Conservation (phyloP, 2,888 invertebrate species). For the Aleiodes alternator region DNA sequence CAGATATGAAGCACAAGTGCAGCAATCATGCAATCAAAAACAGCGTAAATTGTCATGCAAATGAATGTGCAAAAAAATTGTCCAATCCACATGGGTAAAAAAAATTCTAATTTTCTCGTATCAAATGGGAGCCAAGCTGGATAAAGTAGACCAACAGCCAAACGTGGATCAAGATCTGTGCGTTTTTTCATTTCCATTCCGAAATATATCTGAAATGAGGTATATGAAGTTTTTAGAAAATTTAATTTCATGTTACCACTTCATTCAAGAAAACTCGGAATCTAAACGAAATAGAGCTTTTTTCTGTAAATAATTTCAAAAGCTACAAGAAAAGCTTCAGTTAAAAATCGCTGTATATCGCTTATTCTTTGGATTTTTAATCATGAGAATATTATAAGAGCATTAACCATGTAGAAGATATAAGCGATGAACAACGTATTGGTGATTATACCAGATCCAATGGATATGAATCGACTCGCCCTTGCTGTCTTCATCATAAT, state of each 20-base stretch:
- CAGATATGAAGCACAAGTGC: slow-evolving; percentile 64
- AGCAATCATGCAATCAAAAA: slow-evolving; percentile 61
- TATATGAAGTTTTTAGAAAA: too few species aligned
- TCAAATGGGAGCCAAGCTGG: slow-evolving; percentile 61
- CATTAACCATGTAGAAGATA: slow-evolving; percentile 19
- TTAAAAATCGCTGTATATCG: too few species aligned
- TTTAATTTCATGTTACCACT: too few species aligned
- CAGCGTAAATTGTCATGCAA: slow-evolving; percentile 60
- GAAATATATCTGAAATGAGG: slow-evolving; percentile 44
- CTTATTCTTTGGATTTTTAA: too few species aligned
- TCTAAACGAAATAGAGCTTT: too few species aligned
- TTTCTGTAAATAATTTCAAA: too few species aligned
- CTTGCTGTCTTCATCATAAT: slow-evolving; percentile 51
- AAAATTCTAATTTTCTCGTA: slow-evolving; percentile 56
- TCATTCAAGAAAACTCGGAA: too few species aligned
- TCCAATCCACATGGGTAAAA: slow-evolving; percentile 60
- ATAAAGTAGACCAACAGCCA: slow-evolving; percentile 51
- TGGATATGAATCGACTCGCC: slow-evolving; percentile 52
- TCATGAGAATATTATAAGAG: too few species aligned
- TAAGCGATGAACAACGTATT: slow-evolving; percentile 50
- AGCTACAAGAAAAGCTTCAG: too few species aligned
- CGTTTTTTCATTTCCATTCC: slow-evolving; percentile 50
- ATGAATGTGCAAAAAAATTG: slow-evolving; percentile 60
- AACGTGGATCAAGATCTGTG: slow-evolving; percentile 48
- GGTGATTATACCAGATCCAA: slow-evolving; percentile 51